Percentiles rank a stretch among this genome's conserved stretches.
Evolutionary conservation across 1,140 invertebrate species (phyloP).

Genomic region (Aradophagus sp.): DNA sequence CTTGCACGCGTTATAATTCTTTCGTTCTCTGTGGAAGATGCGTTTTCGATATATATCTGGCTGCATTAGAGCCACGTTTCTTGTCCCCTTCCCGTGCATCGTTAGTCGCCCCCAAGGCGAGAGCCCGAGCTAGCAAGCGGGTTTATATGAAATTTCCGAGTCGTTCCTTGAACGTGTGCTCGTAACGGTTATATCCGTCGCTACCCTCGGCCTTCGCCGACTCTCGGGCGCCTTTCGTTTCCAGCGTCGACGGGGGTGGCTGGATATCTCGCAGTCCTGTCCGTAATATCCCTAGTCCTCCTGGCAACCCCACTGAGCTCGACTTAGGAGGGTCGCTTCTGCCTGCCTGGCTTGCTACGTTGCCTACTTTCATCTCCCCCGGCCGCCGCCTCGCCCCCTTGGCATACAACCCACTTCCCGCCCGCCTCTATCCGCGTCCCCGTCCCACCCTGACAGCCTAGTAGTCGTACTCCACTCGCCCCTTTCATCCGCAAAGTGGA

Average conservation of each 20-base stretch:
- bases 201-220: conserved; percentile 62
- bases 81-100: conserved; percentile 43
- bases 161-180: conserved; percentile 63
- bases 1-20: conserved; percentile 26
- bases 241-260: conserved; percentile 53
- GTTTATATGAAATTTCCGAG: conserved; percentile 55
- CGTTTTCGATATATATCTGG: conserved; percentile 55
- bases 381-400: conserved; percentile 58
- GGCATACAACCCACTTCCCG: conserved; percentile 38
- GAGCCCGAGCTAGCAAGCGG: conserved; percentile 23
- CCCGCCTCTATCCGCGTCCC: conserved; percentile 29
- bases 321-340: conserved; percentile 68
- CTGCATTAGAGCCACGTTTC: conserved; percentile 50
- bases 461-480: conserved; percentile 52
- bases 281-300: conserved; percentile 66
- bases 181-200: conserved; percentile 66
- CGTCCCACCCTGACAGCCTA: conserved; percentile 48
- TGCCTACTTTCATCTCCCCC: conserved; percentile 59
- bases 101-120: conserved; percentile 34
- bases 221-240: conserved; percentile 61
- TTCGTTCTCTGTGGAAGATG: conserved; percentile 39
- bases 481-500: conserved; percentile 65
- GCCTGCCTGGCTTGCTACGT: conserved; percentile 47
- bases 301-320: conserved; percentile 61
- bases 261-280: conserved; percentile 69